A percentile compares a stretch with the other conserved stretches of the same genome.
These are phyloP conservation scores for Melipona quadrifasciata DNA, from an alignment of 1,140 invertebrate species.

Conservation along the genomic window DNA sequence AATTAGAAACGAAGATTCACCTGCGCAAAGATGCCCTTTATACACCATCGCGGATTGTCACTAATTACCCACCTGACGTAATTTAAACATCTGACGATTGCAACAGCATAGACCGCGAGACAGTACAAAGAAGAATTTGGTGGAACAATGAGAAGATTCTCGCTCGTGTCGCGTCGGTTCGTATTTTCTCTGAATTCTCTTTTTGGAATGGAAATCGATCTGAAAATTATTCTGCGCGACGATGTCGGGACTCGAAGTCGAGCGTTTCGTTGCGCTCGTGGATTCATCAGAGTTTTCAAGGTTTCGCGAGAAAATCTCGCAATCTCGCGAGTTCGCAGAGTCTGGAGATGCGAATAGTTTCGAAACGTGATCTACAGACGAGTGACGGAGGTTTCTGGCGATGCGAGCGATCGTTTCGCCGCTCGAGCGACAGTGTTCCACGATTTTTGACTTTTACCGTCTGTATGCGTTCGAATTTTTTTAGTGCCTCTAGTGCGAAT, in stretches of 20 bases:
- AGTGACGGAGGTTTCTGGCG: not conserved
- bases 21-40: not conserved
- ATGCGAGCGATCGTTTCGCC: not conserved
- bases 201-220: not conserved
- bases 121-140: not conserved
- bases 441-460: not conserved
- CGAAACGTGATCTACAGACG: not conserved
- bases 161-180: not conserved
- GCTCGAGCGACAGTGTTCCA: not conserved
- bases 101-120: not conserved
- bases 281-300: not conserved
- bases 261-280: not conserved
- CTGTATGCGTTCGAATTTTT: not conserved
- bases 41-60: not conserved
- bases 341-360: too few relatives aligned
- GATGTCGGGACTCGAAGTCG: too few relatives aligned
- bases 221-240: not conserved
- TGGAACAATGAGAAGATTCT: not conserved
- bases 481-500: not conserved
- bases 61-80: conserved; percentile 28
- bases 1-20: not conserved
- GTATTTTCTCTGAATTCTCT: too few relatives aligned
- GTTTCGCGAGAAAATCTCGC: too few relatives aligned
- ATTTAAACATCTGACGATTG: conserved; percentile 28
- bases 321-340: too few relatives aligned